Evolutionary conservation across 37 sponge, comb jelly and placozoan genomes (phyloP).

Genomic region (Crambe crambe): DNA sequence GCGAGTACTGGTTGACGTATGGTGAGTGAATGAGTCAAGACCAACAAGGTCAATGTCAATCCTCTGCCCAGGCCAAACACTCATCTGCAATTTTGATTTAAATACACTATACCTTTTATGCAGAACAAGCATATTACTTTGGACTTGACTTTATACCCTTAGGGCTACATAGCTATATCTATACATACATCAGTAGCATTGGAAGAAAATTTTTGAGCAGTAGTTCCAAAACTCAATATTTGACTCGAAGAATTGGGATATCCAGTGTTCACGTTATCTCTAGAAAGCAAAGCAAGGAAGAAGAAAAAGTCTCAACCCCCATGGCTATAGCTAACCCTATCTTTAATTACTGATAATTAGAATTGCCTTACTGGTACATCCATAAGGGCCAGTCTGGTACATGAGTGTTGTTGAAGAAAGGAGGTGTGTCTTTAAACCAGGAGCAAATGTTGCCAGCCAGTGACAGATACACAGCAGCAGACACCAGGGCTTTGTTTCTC

Average conservation of each 20-base stretch:
- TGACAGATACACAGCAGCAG: slow-evolving; percentile 46
- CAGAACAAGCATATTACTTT: too few relatives aligned
- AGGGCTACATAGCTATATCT: background rate
- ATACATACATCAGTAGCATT: slow-evolving; percentile 10
- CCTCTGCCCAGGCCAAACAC: slow-evolving; percentile 53
- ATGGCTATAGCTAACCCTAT: background rate
- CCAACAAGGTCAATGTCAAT: slow-evolving; percentile 17
- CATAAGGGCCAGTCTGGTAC: slow-evolving; percentile 45
- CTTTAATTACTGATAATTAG: background rate
- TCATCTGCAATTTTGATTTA: slow-evolving; percentile 5
- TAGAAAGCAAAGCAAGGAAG: background rate
- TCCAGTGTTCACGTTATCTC: slow-evolving; percentile 35
- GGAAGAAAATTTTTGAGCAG: background rate
- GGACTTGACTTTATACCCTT: background rate
- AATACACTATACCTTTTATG: background rate
- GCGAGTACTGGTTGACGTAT: slow-evolving; percentile 25
- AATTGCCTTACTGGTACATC: slow-evolving; percentile 7
- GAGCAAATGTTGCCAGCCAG: slow-evolving; percentile 22
- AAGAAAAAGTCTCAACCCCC: background rate
- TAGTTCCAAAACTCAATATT: slow-evolving; percentile 5
- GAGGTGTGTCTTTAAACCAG: slow-evolving; percentile 17
- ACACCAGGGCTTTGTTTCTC: slow-evolving; percentile 32
- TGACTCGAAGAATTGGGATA: background rate
- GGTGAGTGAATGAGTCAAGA: slow-evolving; percentile 42
- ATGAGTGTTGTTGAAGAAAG: slow-evolving; percentile 22